Evolutionary conservation across 1,140 invertebrate species (phyloP), one percentile per base, ranked within the genome.

Genomic region (Musca vetustissima): DNA sequence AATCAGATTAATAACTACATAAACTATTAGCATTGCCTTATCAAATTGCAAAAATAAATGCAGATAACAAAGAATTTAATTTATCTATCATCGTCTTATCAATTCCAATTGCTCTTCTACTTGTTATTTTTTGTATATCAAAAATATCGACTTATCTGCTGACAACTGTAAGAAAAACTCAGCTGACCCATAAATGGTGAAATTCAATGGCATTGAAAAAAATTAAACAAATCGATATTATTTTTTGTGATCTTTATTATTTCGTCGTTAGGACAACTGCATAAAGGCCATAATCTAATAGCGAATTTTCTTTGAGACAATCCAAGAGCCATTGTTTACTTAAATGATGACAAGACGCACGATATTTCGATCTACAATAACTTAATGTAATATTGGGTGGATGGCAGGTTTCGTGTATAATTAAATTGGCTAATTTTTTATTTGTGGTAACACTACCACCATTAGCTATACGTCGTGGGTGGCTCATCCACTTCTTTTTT

Each of bases 401-500:
- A 43, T 36, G 4, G 15, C 36, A 61, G 0, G 49, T 14, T 57
- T 64, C 25, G 48, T 70, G 55, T 0, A 70, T 64, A 15, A 36
- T 17, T 24, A 70, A 17, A 50, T 50, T 59, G 15, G 69, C 69
- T 17, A 49, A 19, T 25, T 67, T 66, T 6, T 64, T 2, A 17
- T 66, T 50, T 36, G 19, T 64, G 8, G 65, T 52, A 24, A 70
- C 43, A n/a, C 8, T 32, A 47, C 69, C 69, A 43, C 69, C 43
- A 32, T 70, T 59, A 13, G 36, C 14, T n/a, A 7, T 2, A 59
- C 7, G 28, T 32, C 4, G 28, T 4, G 28, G 28, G 28, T 9
- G 3, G 3, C 28, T 32, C 28, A 32, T 32, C 21, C 32, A 25
- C 17, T 64, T 64, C 32, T 13, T 43, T 11, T 65, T 65, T 9